Evolutionary conservation across 2,797 vertebrate genomes (phyloP).

Genomic region (Ctenochaetus hawaiiensis): DNA sequence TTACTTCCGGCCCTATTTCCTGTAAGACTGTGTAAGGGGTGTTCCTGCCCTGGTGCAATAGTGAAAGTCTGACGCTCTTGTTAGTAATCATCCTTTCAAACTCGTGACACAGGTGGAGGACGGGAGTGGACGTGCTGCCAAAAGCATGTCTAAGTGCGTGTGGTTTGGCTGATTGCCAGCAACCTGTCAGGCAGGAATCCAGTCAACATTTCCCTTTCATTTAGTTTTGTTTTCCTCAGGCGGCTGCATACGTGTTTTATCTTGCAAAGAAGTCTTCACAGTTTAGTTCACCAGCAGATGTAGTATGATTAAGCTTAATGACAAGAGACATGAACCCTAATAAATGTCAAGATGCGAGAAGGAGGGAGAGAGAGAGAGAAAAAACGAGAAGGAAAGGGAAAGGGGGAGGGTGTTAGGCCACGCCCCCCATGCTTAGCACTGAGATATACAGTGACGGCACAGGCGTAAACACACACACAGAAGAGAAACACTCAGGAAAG

Average conservation of each 20-base stretch:
- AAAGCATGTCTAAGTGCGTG: conserved; percentile 21
- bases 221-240: neutral
- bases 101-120: conserved; percentile 45
- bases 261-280: no score
- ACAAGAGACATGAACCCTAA: no score
- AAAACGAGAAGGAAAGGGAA: conserved; percentile 33
- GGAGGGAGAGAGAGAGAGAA: neutral
- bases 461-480: conserved; percentile 30
- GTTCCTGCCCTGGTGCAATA: conserved; percentile 46
- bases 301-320: no score
- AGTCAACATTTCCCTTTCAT: conserved; percentile 12
- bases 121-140: conserved; percentile 27
- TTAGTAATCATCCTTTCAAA: conserved; percentile 6
- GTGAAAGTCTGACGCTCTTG: conserved; percentile 67
- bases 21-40: conserved; percentile 52
- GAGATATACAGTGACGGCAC: conserved; percentile 43
- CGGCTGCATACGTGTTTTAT: neutral
- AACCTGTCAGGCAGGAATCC: neutral
- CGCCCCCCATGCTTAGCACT: conserved; percentile 32
- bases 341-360: no score
- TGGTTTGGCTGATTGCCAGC: conserved; percentile 46
- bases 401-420: conserved; percentile 42
- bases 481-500: conserved; percentile 16
- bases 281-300: no score
- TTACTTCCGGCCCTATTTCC: conserved; percentile 71